Base-by-base conservation (phyloP, 2,797 vertebrate genomes). In the Helostoma temminkii region DNA sequence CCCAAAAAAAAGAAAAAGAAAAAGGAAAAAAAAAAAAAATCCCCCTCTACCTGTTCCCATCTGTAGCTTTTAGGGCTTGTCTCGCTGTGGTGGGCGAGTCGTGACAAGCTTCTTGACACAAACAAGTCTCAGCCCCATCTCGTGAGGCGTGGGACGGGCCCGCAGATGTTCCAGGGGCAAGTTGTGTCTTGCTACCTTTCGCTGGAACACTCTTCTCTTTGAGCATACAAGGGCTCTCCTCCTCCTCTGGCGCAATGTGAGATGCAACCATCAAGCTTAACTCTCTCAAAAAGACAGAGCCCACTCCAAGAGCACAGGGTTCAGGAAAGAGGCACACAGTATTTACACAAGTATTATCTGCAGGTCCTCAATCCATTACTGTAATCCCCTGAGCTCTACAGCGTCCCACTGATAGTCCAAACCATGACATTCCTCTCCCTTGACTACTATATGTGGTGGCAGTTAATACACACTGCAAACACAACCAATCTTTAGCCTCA, bases 61-160 rank as follows among this genome's bases (percentile, higher is more conserved):
- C 87, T 89, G 79, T 59, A 86, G 85, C 85, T 92, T 86, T 88
- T 60, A 92, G 84, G 87, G 86, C 88, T 93, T 83, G 89, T 93
- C 93, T 93, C 90, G 74, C 87, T 85, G 83, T 89, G 85, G 84
- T 64, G 68, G 92, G 94, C 97, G 81, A 95, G 97, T 96, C 91
- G 67, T 71, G 93, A 97, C 96, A 98, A 85, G 98, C 92, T 93
- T 54, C 71, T 86, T 94, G 94, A 95, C 95, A 96, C 92, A 97
- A 98, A 98, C 97, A 97, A 96, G 97, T 96, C 96, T 95, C 95
- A 92, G 96, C 96, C 93, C 94, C 94, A 94, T 95, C 95, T 94
- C 93, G 91, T 91, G 92, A 94, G 93, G 96, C 95, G 96, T 95
- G 93, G 95, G 96, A 94, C 94, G 95, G 95, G 94, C 92, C 93